A percentile compares a stretch with the other conserved stretches of the same genome.
Evolutionary conservation across 2,113 vertebrate species (phyloP).

Genomic region (Gorsachius goisagi): DNA sequence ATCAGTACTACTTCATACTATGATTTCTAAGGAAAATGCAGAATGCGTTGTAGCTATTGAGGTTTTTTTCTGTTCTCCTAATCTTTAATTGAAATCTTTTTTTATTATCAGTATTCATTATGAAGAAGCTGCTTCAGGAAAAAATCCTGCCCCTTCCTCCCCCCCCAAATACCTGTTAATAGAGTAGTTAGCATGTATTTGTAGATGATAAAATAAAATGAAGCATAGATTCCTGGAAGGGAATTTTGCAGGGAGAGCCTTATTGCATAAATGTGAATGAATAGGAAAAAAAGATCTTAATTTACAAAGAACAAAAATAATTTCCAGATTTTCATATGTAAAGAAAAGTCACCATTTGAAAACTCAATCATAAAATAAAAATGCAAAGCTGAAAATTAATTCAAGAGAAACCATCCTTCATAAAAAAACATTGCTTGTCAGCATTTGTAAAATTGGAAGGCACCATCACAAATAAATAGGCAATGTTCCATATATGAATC

Average conservation of each 20-base stretch:
- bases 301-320: background rate
- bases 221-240: background rate
- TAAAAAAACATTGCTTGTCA: background rate
- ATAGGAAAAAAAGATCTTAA: background rate
- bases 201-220: background rate
- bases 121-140: background rate
- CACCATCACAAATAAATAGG: background rate
- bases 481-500: background rate
- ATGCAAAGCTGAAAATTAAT: background rate
- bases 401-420: background rate
- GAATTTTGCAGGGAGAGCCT: background rate
- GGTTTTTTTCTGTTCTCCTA: background rate
- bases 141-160: background rate
- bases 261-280: background rate
- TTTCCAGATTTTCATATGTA: background rate
- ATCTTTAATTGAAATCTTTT: slow-evolving; percentile 46
- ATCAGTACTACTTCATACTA: background rate
- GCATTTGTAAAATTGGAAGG: background rate
- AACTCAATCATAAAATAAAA: background rate
- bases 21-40: background rate
- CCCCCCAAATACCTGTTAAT: background rate
- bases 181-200: background rate
- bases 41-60: background rate
- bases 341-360: background rate
- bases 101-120: slow-evolving; percentile 13